Conservation (phyloP, 2,797 vertebrate species). For the Meriones psammophilus region DNA sequence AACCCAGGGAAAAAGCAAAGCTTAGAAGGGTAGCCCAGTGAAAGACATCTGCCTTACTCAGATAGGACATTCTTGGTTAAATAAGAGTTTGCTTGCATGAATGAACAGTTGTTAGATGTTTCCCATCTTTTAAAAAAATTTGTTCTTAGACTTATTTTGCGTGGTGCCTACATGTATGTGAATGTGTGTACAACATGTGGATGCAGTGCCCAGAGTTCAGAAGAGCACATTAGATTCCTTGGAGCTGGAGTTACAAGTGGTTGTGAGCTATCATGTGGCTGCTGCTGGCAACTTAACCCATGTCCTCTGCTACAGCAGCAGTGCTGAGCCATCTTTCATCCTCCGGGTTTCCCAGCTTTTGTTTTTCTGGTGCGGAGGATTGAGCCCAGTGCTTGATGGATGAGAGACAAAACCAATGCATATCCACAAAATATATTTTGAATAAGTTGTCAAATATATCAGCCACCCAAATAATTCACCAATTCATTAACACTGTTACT, state of each 20-base stretch:
- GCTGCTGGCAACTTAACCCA: not conserved
- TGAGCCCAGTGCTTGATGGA: not conserved
- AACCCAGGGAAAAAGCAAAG: not conserved
- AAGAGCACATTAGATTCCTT: not conserved
- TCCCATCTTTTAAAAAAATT: not conserved
- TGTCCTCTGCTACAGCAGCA: not conserved
- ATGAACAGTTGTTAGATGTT: not conserved
- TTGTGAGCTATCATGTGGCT: not conserved
- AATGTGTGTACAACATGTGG: not conserved
- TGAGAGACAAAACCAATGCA: not conserved
- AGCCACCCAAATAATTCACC: not conserved
- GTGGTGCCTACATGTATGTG: not conserved
- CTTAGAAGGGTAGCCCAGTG: not conserved
- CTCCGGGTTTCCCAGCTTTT: too few relatives aligned
- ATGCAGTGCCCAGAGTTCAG: not conserved
- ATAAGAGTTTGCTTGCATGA: not conserved
- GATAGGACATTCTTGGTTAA: not conserved
- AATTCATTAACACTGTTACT: conserved; percentile 27
- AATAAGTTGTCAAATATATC: not conserved
- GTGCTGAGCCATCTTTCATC: not conserved
- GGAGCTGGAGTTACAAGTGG: not conserved
- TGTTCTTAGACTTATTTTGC: not conserved
- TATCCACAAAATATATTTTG: not conserved
- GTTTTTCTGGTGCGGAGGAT: too few relatives aligned
- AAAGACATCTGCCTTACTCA: not conserved